A percentile compares a stretch with the other conserved stretches of the same genome.
Evolutionary conservation across 2,113 vertebrate genomes (phyloP).

Genomic region (Tautogolabrus adspersus): DNA sequence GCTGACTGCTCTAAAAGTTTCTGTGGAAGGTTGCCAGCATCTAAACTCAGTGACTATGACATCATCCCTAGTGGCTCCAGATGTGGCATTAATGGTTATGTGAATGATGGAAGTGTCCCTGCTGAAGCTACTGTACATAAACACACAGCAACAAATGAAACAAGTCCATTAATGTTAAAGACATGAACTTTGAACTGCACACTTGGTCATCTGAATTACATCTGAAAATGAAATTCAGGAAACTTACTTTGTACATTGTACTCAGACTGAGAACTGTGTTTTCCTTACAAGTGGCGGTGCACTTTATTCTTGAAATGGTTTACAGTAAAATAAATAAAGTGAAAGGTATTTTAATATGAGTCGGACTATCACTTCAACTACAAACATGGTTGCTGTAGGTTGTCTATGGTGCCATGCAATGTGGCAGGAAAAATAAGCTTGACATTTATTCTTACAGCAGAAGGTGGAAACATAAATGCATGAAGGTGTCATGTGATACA

Average conservation of each 20-base stretch:
- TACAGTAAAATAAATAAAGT: constrained; percentile 80
- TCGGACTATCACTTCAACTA: constrained; percentile 43
- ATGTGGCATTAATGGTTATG: not conserved
- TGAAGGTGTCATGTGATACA: constrained; percentile 17
- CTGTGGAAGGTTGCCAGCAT: not conserved
- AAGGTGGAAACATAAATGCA: constrained; percentile 21
- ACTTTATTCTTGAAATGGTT: constrained; percentile 77
- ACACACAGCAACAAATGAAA: not conserved
- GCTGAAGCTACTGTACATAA: not conserved
- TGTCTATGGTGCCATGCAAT: constrained; percentile 28
- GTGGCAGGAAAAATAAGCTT: constrained; percentile 2
- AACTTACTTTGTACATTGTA: constrained; percentile 8
- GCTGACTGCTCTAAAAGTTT: constrained; percentile 70
- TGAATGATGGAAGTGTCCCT: not conserved
- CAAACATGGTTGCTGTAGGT: constrained; percentile 37
- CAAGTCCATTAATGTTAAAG: not conserved
- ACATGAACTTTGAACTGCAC: not conserved
- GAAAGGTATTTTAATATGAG: constrained; percentile 66
- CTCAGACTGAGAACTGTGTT: constrained; percentile 26
- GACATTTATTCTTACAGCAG: constrained; percentile 22
- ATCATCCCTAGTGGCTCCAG: not conserved
- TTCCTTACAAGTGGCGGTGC: constrained; percentile 48
- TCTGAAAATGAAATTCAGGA: constrained; percentile 19
- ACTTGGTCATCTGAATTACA: not conserved
- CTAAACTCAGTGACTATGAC: not conserved